Evolutionary conservation across 2,888 invertebrate species (phyloP), one percentile per base, ranked within the genome.

Genomic region (Acanthosepion pharaonis): DNA sequence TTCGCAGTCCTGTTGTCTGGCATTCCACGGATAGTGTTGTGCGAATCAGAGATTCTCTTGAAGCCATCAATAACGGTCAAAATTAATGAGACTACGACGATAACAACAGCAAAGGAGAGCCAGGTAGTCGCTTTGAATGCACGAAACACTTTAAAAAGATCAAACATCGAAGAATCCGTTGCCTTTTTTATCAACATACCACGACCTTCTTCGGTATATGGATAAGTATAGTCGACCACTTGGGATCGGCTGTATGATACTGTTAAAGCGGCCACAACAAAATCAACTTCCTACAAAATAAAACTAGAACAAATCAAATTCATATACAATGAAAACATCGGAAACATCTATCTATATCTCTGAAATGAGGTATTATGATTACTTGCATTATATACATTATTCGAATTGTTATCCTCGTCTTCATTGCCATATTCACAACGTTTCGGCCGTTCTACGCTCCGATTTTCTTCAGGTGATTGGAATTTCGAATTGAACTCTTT

Each of bases 131-230:
- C 95, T 49, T 95, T 94, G 91, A 96, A 96, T 0, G 96, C 96
- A 3, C 95, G 95, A 94, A 96, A 96, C 91, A 96, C 95, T 94
- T 95, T 95, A 95, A 96, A 96, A 93, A 96, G 95, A 33, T 96
- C 96, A 48, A 95, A 95, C 18, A 91, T 91, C 28, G 95, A 95
- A 51, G 96, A 95, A 91, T 95, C 94, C 0, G 20, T 53, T 53
- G 96, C 95, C 91, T 95, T 95, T 53, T 95, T 95, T 49, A 96
- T 96, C 6, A 97, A 94, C 28, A 97, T 96, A 6, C 96, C 96
- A 18, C 95, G 95, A 1, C 96, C 96, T 94, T 96, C 97, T 92
- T 96, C 96, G 95, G 95, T 96, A 94, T 95, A 95, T 1, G 96
- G 95, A 33, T 94, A 95, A 11, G 95, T 96, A 94, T 95, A 96